phyloP scores from a whole-genome alignment of 2,113 vertebrate genomes.

The Gavialis gangeticus region DNA sequence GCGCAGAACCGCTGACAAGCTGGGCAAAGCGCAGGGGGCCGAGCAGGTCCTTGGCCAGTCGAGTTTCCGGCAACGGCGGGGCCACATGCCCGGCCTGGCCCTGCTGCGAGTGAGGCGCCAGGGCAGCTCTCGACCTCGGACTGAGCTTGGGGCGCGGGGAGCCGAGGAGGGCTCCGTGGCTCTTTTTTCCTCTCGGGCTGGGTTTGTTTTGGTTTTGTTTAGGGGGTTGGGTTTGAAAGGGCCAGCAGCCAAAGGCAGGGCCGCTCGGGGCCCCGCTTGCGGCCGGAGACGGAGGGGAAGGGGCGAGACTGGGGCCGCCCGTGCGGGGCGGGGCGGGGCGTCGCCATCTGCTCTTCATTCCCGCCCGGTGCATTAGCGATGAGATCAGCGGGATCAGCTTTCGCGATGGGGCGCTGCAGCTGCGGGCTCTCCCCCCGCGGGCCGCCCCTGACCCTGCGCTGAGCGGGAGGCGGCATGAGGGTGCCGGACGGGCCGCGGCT shows the following conservation, averaged over 20 bases:
- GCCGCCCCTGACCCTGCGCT: neutral
- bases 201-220: too few relatives aligned
- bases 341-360: constrained; percentile 82
- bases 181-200: too few relatives aligned
- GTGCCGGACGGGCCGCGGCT: neutral
- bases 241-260: too few relatives aligned
- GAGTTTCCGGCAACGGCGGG: too few relatives aligned
- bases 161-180: too few relatives aligned
- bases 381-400: constrained; percentile 86
- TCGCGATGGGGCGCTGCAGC: constrained; percentile 77
- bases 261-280: too few relatives aligned
- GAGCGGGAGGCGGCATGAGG: neutral
- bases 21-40: neutral
- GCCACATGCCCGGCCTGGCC: too few relatives aligned
- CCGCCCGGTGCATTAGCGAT: constrained; percentile 84
- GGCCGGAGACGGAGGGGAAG: constrained; percentile 11
- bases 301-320: constrained; percentile 43
- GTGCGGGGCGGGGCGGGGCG: constrained; percentile 76
- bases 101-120: too few relatives aligned
- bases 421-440: constrained; percentile 54
- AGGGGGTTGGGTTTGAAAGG: too few relatives aligned
- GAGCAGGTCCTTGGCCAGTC: too few relatives aligned
- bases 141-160: too few relatives aligned
- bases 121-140: too few relatives aligned
- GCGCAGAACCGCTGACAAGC: neutral